These are phyloP conservation scores for Cryptophagus acutangulus DNA, from an alignment of 2,888 invertebrate genomes.

Conservation along the genomic window DNA sequence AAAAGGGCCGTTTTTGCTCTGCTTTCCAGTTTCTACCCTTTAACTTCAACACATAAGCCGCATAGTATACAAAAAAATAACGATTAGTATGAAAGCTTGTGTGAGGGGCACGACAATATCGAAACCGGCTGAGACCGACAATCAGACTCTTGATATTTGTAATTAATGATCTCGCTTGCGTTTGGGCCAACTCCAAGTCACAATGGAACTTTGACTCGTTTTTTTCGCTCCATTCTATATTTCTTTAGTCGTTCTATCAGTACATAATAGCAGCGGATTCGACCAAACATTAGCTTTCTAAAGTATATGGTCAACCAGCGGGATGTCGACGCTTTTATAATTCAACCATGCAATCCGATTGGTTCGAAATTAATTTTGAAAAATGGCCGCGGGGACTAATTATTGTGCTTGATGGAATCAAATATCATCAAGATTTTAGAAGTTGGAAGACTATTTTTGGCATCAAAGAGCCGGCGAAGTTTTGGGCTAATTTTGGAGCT, in stretches of 20 bases:
- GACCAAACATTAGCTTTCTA: slow-evolving; percentile 2
- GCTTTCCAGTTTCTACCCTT: too few species aligned
- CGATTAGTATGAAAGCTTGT: background rate
- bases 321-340: slow-evolving; percentile 4
- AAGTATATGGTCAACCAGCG: slow-evolving; percentile 4
- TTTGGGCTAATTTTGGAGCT: too few species aligned
- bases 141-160: slow-evolving; percentile 5
- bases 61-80: too few species aligned
- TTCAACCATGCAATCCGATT: slow-evolving; percentile 1
- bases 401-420: background rate
- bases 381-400: too few species aligned
- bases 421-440: too few species aligned
- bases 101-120: slow-evolving; percentile 3
- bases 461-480: too few species aligned
- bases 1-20: too few species aligned
- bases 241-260: too few species aligned
- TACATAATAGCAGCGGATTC: slow-evolving; percentile 2
- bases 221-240: too few species aligned
- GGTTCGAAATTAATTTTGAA: slow-evolving; percentile 1
- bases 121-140: slow-evolving; percentile 3
- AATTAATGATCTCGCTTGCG: slow-evolving; percentile 1
- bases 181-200: background rate
- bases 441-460: too few species aligned
- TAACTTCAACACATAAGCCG: too few species aligned
- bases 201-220: slow-evolving; percentile 2